Evolutionary conservation across 2,888 invertebrate genomes (phyloP).

Genomic region (Coenonympha arcania): DNA sequence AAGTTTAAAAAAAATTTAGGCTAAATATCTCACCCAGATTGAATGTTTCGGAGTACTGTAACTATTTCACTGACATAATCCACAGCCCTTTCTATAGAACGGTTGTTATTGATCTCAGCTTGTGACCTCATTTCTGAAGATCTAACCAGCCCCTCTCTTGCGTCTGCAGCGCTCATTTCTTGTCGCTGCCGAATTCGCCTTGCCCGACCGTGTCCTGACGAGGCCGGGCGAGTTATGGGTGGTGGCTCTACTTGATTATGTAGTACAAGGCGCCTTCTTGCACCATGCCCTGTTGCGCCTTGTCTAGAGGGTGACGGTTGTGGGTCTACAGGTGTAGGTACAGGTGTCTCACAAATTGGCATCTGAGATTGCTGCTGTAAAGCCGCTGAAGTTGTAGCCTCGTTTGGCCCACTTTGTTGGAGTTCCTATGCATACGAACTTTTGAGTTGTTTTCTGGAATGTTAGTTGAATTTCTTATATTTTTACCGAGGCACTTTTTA

Average conservation of each 20-base stretch:
- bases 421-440: background rate
- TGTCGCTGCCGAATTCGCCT: background rate
- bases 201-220: background rate
- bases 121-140: background rate
- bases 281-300: background rate
- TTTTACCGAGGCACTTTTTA: constrained; percentile 11
- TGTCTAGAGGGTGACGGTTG: background rate
- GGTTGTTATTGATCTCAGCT: too few species aligned
- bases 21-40: background rate
- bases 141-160: background rate
- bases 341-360: too few species aligned
- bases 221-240: background rate
- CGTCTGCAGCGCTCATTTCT: background rate
- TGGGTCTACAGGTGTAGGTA: too few species aligned
- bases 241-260: background rate
- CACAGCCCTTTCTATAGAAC: too few species aligned
- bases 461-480: background rate
- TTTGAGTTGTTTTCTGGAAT: background rate
- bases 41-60: too few species aligned
- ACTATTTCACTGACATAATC: too few species aligned
- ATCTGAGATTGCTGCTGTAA: background rate
- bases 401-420: background rate
- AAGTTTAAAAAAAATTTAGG: background rate
- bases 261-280: background rate
- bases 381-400: background rate